Evolutionary conservation across 2,888 invertebrate species (phyloP).

Genomic region (Lithophane ornitopus): DNA sequence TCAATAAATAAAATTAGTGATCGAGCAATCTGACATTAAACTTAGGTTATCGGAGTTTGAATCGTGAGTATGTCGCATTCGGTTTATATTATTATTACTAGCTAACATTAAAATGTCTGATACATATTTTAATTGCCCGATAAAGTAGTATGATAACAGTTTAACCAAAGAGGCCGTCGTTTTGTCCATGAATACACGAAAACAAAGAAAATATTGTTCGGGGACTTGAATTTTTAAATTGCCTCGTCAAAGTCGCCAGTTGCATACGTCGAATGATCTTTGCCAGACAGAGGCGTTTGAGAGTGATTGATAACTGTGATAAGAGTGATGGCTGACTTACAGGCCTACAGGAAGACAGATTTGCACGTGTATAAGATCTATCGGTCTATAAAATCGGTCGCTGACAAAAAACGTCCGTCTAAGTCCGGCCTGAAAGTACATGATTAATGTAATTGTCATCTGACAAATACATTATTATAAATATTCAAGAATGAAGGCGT

Average conservation of each 20-base stretch:
- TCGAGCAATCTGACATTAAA: conserved; percentile 43
- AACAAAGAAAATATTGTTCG: conserved; percentile 18
- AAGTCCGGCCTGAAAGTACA: background rate
- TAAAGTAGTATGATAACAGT: conserved; percentile 38
- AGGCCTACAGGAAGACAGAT: background rate
- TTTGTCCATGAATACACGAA: conserved; percentile 11
- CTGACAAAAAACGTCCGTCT: background rate
- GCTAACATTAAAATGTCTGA: conserved; percentile 30
- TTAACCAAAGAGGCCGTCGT: conserved; percentile 32
- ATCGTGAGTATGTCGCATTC: conserved; percentile 42
- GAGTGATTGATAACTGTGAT: conserved; percentile 23
- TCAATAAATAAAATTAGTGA: conserved; percentile 34
- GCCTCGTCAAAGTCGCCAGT: conserved; percentile 19
- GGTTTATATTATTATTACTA: conserved; percentile 39
- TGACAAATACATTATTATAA: conserved; percentile 33
- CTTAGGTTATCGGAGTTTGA: conserved; percentile 37
- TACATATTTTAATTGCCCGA: conserved; percentile 33
- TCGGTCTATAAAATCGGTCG: background rate
- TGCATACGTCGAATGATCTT: conserved; percentile 31
- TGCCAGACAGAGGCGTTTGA: conserved; percentile 26
- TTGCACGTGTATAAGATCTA: background rate
- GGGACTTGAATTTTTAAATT: conserved; percentile 5
- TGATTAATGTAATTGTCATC: conserved; percentile 22
- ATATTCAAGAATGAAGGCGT: conserved; percentile 46
- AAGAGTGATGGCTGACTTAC: conserved; percentile 8